Conservation (phyloP, 2,113 vertebrate species). For the Chaetodon auriga region DNA sequence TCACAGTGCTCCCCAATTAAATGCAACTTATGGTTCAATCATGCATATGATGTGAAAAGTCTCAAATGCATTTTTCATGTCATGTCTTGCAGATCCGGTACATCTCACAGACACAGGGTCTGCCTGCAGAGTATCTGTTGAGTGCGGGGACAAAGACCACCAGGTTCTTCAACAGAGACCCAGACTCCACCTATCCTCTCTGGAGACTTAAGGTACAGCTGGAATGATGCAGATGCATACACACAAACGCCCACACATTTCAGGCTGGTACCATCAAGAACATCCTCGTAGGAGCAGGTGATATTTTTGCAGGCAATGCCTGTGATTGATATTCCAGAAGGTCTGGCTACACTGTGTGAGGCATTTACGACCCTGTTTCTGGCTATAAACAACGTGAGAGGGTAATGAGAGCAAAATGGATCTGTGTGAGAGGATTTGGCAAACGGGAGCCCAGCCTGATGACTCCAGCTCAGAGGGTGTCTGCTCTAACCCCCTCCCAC, state of each 20-base stretch:
- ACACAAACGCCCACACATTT: background rate
- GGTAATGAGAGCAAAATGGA: constrained; percentile 60
- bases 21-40: constrained; percentile 10
- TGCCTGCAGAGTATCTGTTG: constrained; percentile 98
- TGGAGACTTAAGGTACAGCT: constrained; percentile 96
- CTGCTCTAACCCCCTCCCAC: constrained; percentile 8
- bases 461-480: constrained; percentile 35
- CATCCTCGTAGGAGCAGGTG: background rate
- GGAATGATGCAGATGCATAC: constrained; percentile 2
- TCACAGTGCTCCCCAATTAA: background rate
- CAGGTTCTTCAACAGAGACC: constrained; percentile 99
- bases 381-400: constrained; percentile 42
- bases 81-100: constrained; percentile 93
- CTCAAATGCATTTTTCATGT: constrained; percentile 20
- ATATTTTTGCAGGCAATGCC: constrained; percentile 1
- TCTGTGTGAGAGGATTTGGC: constrained; percentile 55
- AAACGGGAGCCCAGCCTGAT: constrained; percentile 43
- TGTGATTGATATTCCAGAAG: constrained; percentile 29
- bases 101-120: constrained; percentile 98
- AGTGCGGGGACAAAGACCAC: constrained; percentile 99
- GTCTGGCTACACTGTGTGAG: constrained; percentile 13
- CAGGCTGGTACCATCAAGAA: background rate
- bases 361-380: background rate
- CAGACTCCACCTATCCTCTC: constrained; percentile 95
- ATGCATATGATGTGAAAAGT: constrained; percentile 31